phyloP scores from a whole-genome alignment of 2,888 invertebrate genomes.

The Apantesis nais region DNA sequence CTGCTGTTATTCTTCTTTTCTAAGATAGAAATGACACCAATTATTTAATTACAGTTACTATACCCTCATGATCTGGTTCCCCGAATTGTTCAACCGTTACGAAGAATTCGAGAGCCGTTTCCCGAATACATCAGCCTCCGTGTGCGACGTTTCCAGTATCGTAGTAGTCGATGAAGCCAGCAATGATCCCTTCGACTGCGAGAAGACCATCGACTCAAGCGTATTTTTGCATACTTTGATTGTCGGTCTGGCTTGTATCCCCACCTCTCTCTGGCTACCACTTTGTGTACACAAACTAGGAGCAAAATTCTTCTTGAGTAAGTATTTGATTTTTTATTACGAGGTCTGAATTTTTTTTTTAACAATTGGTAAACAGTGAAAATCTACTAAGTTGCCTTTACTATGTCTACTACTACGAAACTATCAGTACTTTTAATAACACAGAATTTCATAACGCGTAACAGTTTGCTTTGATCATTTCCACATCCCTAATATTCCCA shows the following conservation, averaged over 20 bases:
- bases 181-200: conserved; percentile 85
- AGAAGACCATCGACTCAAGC: conserved; percentile 87
- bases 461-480: too few relatives aligned
- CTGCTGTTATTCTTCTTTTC: background rate
- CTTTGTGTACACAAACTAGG: conserved; percentile 92
- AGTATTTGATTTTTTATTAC: conserved; percentile 56
- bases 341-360: background rate
- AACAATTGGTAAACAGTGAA: too few relatives aligned
- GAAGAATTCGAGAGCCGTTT: conserved; percentile 89
- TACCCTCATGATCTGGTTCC: conserved; percentile 97
- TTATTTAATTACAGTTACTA: conserved; percentile 89
- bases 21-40: too few relatives aligned
- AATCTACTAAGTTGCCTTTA: too few relatives aligned
- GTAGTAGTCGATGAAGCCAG: conserved; percentile 79
- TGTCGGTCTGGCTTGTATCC: conserved; percentile 92
- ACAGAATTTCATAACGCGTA: too few relatives aligned
- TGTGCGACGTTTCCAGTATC: conserved; percentile 91
- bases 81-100: conserved; percentile 94
- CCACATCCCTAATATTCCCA: background rate
- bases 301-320: conserved; percentile 93
- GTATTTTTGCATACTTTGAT: conserved; percentile 92
- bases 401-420: too few relatives aligned
- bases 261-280: conserved; percentile 92
- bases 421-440: too few relatives aligned
- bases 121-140: conserved; percentile 89